Evolutionary conservation across 2,113 vertebrate genomes (phyloP), one percentile per base, ranked within the genome.

Genomic region (Hoplias malabaricus): DNA sequence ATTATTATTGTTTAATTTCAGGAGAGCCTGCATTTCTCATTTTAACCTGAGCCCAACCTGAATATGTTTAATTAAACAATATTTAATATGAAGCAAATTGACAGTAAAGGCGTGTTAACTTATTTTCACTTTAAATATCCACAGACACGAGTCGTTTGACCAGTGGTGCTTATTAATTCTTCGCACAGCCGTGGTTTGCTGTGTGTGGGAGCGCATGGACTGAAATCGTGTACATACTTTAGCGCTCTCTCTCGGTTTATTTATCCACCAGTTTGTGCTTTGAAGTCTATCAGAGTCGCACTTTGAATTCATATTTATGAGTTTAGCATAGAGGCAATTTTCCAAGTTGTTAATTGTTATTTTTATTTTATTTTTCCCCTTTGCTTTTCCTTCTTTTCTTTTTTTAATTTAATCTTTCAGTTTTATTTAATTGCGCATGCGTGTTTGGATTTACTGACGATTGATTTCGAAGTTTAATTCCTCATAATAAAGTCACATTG

Each of bases 251-350:
- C 87, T 90, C 87, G 88, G 90, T 90, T 88, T 93, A 88, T 87
- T 84, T 90, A 90, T 89, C 90, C 93, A 91, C 88, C 75, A 89
- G 88, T 85, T 89, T 89, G 57, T 90, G 91, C 87, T 90, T 93
- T 90, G 92, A 93, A 90, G 92, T 82, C 89, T 85, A 88, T 85
- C 86, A 89, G 90, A 88, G 89, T 86, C 57, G 86, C 93, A 93
- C 93, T 95, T 94, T 93, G 91, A 87, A 89, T 90, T 87, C 92
- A 88, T 92, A 91, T 94, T 86, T 93, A 95, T 92, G 91, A 91
- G 90, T 94, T 93, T 93, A 90, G 88, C 92, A 92, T 91, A 86
- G 91, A 85, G 93, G 88, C 90, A 93, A n/a, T n/a, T 90, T 93
- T 93, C 93, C 94, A 91, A 93, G 93, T 94, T 91, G 82, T 59